A percentile compares a stretch with the other conserved stretches of the same genome.
Conservation (phyloP, 2,113 vertebrate species). For the Piaya cayana region DNA sequence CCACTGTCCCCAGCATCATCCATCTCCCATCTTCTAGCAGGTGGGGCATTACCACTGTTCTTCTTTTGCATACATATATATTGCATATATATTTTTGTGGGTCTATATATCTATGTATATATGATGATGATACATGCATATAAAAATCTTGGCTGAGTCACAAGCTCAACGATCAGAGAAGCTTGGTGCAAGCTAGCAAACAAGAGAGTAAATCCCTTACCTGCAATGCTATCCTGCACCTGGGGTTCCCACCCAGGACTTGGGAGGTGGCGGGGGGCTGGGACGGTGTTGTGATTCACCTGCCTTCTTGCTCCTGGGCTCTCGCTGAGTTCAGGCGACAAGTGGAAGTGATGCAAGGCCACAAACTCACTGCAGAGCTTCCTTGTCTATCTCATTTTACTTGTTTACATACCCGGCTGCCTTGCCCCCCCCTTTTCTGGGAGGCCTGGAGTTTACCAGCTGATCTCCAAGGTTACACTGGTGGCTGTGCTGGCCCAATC, state of each 20-base stretch:
- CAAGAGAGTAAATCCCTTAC: slow-evolving; percentile 31
- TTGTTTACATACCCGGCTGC: neutral
- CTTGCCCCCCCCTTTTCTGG: neutral
- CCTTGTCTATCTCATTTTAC: neutral
- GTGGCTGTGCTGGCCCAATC: neutral
- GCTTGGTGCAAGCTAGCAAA: neutral
- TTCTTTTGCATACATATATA: neutral
- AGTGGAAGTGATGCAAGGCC: neutral
- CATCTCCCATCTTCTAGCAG: neutral
- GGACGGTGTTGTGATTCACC: accelerated
- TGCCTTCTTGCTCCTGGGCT: accelerated
- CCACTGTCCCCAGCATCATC: neutral
- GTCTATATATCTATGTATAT: neutral
- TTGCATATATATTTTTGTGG: no score
- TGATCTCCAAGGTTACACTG: slow-evolving; percentile 49
- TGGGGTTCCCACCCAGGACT: neutral
- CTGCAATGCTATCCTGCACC: neutral
- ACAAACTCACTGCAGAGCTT: neutral
- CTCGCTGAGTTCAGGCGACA: accelerated
- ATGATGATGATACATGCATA: neutral
- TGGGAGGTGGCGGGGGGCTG: neutral
- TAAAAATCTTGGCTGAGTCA: neutral
- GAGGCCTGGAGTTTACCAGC: slow-evolving; percentile 27
- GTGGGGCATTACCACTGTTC: neutral
- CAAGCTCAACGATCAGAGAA: accelerated